Evolutionary conservation across 2,113 vertebrate species (phyloP), one percentile per base, ranked within the genome.

Genomic region (Tragelaphus strepsiceros): DNA sequence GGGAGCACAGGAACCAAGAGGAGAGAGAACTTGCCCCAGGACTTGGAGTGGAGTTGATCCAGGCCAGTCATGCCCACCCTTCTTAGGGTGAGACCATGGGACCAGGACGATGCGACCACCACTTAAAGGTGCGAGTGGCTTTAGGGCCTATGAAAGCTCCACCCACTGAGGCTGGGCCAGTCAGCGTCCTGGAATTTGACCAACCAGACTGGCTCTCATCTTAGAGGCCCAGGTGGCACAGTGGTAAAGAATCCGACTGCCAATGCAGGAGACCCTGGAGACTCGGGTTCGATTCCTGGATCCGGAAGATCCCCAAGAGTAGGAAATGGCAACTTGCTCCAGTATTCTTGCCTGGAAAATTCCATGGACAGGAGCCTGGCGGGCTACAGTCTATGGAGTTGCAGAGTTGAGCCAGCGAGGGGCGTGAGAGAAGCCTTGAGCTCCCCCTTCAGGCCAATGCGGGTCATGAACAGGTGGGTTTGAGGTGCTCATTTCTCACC

Each of bases 61-160:
- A 26, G 56, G 43, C n/a, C 28, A 32, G 16, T 30, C 39, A 24
- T 26, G 54, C 19, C 77, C 19, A 83, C 0, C 10, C 7, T 26
- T 46, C 35, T 84, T 22, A 78, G 30, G 28, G 24, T 13, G 21
- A 71, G 19, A 62, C 16, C 51, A 19, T 24, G 2, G 32, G 59
- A 32, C 24, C 14, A 30, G 85, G 30, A 54, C 14, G 14, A 53
- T 53, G 51, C 14, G 14, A 53, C 51, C 51, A 53, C 51, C 26
- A 28, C 59, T 6, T 28, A 28, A 6, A 28, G 71, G 54, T 0
- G 12, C 28, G 0, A 0, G 1, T 7, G 3, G 9, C 3, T 43
- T 43, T 43, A 53, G 26, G 7, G 15, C 17, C 43, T 49, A 6
- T 14, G 64, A 39, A 59, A 21, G 22, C 56, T 54, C 77, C 58